Base-by-base conservation (phyloP, 2,888 invertebrate species). In the Myathropa florea region DNA sequence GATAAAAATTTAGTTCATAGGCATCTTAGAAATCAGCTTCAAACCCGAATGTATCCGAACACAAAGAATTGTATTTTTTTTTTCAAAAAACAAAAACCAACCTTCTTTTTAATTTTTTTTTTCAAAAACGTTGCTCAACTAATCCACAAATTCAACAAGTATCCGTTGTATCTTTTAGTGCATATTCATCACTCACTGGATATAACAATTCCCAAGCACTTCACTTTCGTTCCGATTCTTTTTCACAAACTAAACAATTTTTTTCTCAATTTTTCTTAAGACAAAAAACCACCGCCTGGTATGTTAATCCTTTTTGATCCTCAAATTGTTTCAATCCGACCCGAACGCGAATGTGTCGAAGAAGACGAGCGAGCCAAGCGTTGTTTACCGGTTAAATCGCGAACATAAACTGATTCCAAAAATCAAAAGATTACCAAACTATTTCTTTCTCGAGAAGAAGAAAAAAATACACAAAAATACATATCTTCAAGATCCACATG, bases 351-450 rank as follows among this genome's bases (percentile, higher is more conserved):
- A 57, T 33, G 9, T 30, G 12, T 9, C 18, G 55, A 33, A 53
- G 4, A 39, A 65, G 63, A 75, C 79, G 14, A 61, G 53, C 75
- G 59, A 72, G 63, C 72, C 46, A 68, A 73, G 65, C 78, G 65
- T 73, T 86, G 83, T 83, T 83, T 86, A 78, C 86, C 86, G 86
- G 83, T 71, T 78, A 63, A 79, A 86, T 79, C 86, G 82, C 86
- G 86, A 75, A 78, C 75, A 75, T 78, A 73, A 86, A 86, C 86
- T 86, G 86, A 86, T 86, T 78, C 78, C 23, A 46, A 78, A 86
- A 86, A 39, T 65, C 70, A 75, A 64, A 64, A 85, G 81, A 81
- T 73, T 77, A 81, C 85, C 81, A 85, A 85, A 85, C 85, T 77
- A 77, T 73, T 85, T 85, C 82, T 72, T 81, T 36, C 30, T 77